Conservation (phyloP, 2,888 invertebrate genomes). For the Darwinula stevensoni region DNA sequence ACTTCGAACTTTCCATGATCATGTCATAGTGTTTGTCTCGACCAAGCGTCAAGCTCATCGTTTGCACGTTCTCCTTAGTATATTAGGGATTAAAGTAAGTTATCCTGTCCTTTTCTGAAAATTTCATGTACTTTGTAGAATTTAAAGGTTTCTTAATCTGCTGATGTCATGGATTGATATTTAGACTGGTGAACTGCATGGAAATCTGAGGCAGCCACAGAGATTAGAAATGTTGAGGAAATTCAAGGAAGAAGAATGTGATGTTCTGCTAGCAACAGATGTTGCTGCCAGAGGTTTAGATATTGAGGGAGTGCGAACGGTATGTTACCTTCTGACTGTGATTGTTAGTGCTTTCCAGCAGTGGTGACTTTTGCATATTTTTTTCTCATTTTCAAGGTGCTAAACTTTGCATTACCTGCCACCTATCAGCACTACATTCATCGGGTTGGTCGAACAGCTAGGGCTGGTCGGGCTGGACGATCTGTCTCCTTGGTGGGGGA, state of each 20-base stretch:
- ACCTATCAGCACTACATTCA: conserved; percentile 90
- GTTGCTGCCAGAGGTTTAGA: conserved; percentile 81
- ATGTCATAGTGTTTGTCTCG: conserved; percentile 80
- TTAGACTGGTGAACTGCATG: conserved; percentile 60
- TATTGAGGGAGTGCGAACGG: conserved; percentile 87
- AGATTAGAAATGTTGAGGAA: conserved; percentile 58
- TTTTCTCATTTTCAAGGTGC: conserved; percentile 21
- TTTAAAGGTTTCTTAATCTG: conserved; percentile 1
- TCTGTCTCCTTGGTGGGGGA: conserved; percentile 88
- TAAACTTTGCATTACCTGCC: conserved; percentile 85
- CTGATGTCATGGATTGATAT: background rate
- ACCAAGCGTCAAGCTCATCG: conserved; percentile 88
- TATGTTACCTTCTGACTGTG: conserved; percentile 12
- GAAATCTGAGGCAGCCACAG: conserved; percentile 82
- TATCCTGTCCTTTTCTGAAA: too few species aligned
- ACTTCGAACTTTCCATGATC: conserved; percentile 62
- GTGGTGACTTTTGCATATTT: conserved; percentile 1
- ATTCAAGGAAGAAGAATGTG: conserved; percentile 46
- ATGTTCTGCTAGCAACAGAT: conserved; percentile 60
- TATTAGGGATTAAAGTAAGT: conserved; percentile 52
- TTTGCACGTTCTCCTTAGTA: conserved; percentile 61
- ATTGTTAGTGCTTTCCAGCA: too few species aligned
- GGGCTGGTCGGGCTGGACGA: conserved; percentile 66
- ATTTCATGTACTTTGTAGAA: background rate
- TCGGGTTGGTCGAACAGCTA: conserved; percentile 74